phyloP scores from a whole-genome alignment of 2,888 invertebrate genomes.

The Aphidoletes aphidimyza region DNA sequence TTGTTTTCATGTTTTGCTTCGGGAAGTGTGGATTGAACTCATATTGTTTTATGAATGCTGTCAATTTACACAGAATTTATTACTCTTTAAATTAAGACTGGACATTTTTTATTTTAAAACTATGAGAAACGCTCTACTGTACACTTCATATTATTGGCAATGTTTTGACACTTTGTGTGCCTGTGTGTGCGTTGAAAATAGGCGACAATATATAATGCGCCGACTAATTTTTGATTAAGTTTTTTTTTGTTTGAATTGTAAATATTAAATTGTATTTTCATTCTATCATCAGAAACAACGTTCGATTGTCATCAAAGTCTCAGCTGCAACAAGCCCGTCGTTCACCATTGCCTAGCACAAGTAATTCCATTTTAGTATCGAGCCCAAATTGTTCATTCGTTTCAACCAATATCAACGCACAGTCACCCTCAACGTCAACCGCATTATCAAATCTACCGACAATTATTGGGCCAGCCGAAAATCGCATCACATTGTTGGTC shows the following conservation, averaged over 20 bases:
- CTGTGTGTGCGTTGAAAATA: no score
- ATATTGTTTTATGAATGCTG: no score
- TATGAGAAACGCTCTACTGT: no score
- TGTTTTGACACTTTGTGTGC: no score
- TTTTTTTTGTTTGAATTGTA: not conserved
- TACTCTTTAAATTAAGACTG: no score
- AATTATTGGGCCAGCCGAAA: slow-evolving; percentile 80
- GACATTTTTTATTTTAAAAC: no score
- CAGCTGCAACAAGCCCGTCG: slow-evolving; percentile 39
- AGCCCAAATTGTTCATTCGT: slow-evolving; percentile 35
- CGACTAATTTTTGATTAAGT: not conserved
- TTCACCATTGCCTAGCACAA: slow-evolving; percentile 39
- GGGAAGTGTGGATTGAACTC: no score
- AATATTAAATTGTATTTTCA: no score
- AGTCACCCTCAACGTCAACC: slow-evolving; percentile 14
- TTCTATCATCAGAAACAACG: slow-evolving; percentile 49
- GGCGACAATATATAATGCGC: no score
- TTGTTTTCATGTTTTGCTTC: no score
- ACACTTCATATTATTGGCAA: no score
- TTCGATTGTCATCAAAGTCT: slow-evolving; percentile 15
- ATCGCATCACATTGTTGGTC: slow-evolving; percentile 91
- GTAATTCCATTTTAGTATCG: slow-evolving; percentile 39
- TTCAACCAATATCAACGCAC: not conserved
- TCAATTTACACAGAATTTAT: no score
- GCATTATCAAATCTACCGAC: not conserved